Evolutionary conservation across 2,888 invertebrate species (phyloP).

Genomic region (Ophion slaviceki): DNA sequence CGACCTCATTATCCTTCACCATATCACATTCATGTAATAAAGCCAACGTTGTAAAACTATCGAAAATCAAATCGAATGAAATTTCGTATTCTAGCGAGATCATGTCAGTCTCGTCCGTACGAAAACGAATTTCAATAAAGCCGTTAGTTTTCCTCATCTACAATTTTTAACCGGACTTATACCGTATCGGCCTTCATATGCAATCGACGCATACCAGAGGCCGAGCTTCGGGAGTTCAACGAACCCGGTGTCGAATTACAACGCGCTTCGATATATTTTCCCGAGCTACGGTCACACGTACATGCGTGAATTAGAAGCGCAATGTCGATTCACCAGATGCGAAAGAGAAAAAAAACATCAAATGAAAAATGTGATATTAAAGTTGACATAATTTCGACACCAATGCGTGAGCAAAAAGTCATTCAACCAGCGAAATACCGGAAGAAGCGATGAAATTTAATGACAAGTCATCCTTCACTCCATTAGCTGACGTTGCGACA

Average conservation of each 20-base stretch:
- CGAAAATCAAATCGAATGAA: background rate
- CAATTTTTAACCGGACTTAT: background rate
- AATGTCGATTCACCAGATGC: slow-evolving; percentile 14
- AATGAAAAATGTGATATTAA: slow-evolving; percentile 21
- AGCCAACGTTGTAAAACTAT: too few relatives aligned
- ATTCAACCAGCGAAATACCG: slow-evolving; percentile 36
- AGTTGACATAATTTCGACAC: slow-evolving; percentile 41
- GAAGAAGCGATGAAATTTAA: slow-evolving; percentile 25
- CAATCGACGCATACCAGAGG: slow-evolving; percentile 33
- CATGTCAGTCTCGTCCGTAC: background rate
- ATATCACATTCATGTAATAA: too few relatives aligned
- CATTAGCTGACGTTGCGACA: slow-evolving; percentile 53
- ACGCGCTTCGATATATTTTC: slow-evolving; percentile 19
- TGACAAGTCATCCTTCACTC: slow-evolving; percentile 12
- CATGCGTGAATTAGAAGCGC: slow-evolving; percentile 38
- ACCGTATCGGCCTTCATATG: background rate
- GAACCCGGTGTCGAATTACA: slow-evolving; percentile 48
- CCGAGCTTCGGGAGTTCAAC: background rate
- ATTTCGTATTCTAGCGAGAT: background rate
- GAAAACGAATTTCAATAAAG: background rate
- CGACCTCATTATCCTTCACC: too few relatives aligned
- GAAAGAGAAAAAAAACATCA: background rate
- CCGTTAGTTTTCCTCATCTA: background rate
- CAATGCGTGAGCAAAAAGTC: slow-evolving; percentile 56
- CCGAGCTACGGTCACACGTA: background rate